Evolutionary conservation across 2,113 vertebrate genomes (phyloP).

Genomic region (Chrysochloris asiatica): DNA sequence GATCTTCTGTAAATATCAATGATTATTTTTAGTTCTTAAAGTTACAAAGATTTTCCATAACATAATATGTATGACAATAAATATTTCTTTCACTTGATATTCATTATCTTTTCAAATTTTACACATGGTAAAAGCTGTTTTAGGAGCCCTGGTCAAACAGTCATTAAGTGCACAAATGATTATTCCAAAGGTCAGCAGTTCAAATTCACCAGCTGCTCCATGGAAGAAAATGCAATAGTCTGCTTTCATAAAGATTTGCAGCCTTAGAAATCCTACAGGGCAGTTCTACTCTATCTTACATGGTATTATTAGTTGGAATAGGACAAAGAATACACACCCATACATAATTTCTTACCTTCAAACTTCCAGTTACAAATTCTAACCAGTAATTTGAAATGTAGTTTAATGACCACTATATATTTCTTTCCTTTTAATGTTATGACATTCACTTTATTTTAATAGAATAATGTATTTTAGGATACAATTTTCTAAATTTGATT

Average conservation of each 20-base stretch:
- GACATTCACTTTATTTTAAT: neutral
- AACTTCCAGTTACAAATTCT: neutral
- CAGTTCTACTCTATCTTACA: neutral
- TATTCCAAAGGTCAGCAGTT: neutral
- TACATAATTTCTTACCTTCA: neutral
- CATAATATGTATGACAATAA: constrained; percentile 80
- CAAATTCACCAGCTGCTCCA: neutral
- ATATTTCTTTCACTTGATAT: constrained; percentile 75
- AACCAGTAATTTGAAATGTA: neutral
- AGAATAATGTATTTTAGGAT: neutral
- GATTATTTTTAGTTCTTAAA: constrained; percentile 66
- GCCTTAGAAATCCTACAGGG: neutral
- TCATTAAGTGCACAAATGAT: too few relatives aligned
- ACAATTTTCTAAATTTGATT: neutral
- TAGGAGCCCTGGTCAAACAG: neutral
- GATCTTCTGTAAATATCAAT: constrained; percentile 77
- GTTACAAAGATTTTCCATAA: constrained; percentile 57
- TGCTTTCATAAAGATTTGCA: neutral
- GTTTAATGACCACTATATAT: neutral
- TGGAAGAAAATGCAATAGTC: neutral
- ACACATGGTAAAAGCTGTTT: constrained; percentile 38
- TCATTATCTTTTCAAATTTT: constrained; percentile 71
- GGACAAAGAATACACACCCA: neutral
- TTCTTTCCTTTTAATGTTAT: neutral
- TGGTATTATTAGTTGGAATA: neutral